Evolutionary conservation across 2,888 invertebrate genomes (phyloP), one percentile per base, ranked within the genome.

Genomic region (Eristalinus sepulchralis): DNA sequence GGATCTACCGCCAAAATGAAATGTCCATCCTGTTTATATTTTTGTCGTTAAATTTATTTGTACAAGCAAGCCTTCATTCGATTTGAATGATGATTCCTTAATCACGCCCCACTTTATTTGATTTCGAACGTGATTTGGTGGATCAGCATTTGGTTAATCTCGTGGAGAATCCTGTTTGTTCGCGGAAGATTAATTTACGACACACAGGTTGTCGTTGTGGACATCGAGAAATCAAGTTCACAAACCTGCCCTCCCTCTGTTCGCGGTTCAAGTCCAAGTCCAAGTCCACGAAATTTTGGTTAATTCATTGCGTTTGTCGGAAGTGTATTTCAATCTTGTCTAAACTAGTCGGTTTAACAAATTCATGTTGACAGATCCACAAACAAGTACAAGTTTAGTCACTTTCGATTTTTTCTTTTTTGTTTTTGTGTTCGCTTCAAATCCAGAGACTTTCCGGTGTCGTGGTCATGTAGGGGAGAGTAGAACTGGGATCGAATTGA

Each of bases 111-210:
- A 5, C 1, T 1, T 5, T 13, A 17, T 17, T n/a, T 6, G 47
- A n/a, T n/a, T 47, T 47, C 39, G n/a, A 47, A n/a, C 39, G 5
- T 47, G 47, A 17, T 17, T 17, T 47, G 47, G n/a, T 17, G n/a
- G 17, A 17, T 17, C 27, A 24, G 20, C 57, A 22, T 11, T 24
- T 24, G 2, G 24, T 24, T 24, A 57, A 67, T 17, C 60, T 72
- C 33, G 27, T 71, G 11, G 17, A 17, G 27, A 63, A 77, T 83
- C 77, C 77, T 77, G 82, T 77, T 82, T 70, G 2, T 17, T 24
- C 39, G 36, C 82, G 47, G 76, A 70, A 72, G 82, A 82, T 72
- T 66, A 66, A 64, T n/a, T 76, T 55, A 59, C 53, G 27, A 10
- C 2, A n/a, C n/a, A 20, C 62, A n/a, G 47, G 47, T 47, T 47